These are phyloP conservation scores for Drymodes brunneopygia DNA, from an alignment of 2,113 vertebrate genomes.

Conservation along the genomic window DNA sequence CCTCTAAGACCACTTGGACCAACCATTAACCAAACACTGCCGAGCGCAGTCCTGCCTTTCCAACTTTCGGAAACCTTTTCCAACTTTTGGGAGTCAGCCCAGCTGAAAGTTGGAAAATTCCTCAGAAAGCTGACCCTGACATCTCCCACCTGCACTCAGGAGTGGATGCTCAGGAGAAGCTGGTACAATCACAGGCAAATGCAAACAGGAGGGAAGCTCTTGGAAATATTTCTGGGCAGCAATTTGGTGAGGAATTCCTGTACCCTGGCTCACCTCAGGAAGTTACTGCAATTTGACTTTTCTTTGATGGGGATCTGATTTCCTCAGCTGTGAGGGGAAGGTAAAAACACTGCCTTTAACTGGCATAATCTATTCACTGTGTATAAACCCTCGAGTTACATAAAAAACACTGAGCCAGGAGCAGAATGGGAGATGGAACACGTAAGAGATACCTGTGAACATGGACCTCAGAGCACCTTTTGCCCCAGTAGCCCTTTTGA, in stretches of 20 bases:
- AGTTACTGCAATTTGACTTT: not conserved
- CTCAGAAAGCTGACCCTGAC: rapidly evolving
- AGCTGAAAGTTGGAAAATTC: not conserved
- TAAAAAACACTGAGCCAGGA: not conserved
- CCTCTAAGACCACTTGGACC: not conserved
- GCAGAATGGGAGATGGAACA: not conserved
- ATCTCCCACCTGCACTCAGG: too few relatives aligned
- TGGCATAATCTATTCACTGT: not conserved
- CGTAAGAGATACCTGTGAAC: rapidly evolving
- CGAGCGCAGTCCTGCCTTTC: too few relatives aligned
- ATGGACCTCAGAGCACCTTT: not conserved
- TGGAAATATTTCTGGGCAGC: not conserved
- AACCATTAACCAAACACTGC: not conserved
- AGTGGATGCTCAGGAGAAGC: not conserved
- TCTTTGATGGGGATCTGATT: not conserved
- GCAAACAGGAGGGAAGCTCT: not conserved
- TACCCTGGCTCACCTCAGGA: not conserved
- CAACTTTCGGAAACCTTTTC: too few relatives aligned
- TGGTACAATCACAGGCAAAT: not conserved
- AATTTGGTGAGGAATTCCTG: not conserved
- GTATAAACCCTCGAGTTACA: not conserved
- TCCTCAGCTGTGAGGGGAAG: not conserved
- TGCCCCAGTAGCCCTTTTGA: not conserved
- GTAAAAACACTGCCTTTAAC: not conserved
- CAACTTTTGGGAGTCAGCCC: too few relatives aligned